These are phyloP conservation scores for Drosophila mauritiana DNA, from an alignment of 1,140 invertebrate species.

Conservation along the genomic window DNA sequence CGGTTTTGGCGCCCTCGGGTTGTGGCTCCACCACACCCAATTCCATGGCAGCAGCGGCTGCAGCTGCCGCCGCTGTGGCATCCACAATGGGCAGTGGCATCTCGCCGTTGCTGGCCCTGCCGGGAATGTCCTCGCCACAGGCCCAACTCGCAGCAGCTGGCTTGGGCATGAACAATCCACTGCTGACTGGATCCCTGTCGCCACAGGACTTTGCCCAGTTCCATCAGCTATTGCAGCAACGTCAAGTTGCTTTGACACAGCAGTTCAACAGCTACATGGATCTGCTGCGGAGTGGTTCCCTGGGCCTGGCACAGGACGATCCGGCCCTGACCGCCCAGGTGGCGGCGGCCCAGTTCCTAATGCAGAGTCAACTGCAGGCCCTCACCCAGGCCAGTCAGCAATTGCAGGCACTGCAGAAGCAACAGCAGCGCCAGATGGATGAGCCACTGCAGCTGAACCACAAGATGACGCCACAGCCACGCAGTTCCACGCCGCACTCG, in stretches of 20 bases:
- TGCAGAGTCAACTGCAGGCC: slow-evolving; percentile 88
- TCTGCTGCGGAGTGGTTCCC: slow-evolving; percentile 66
- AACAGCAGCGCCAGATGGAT: slow-evolving; percentile 87
- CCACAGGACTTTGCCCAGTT: slow-evolving; percentile 77
- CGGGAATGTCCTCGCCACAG: slow-evolving; percentile 68
- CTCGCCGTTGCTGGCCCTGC: slow-evolving; percentile 61
- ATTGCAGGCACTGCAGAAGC: slow-evolving; percentile 91
- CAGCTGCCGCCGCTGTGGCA: slow-evolving; percentile 57
- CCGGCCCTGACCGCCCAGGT: slow-evolving; percentile 68
- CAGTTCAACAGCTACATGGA: slow-evolving; percentile 82
- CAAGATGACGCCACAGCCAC: slow-evolving; percentile 74
- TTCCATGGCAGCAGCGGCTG: slow-evolving; percentile 63
- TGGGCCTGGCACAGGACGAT: slow-evolving; percentile 71
- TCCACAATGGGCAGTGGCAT: slow-evolving; percentile 56
- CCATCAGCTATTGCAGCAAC: slow-evolving; percentile 78
- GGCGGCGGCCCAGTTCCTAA: slow-evolving; percentile 79
- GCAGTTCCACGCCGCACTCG: slow-evolving; percentile 85
- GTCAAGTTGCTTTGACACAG: slow-evolving; percentile 76
- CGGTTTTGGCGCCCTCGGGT: slow-evolving; percentile 34
- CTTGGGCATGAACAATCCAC: slow-evolving; percentile 53
- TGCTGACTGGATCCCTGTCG: slow-evolving; percentile 53
- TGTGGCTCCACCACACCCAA: slow-evolving; percentile 19
- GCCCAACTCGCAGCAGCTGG: slow-evolving; percentile 61
- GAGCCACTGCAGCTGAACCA: slow-evolving; percentile 65
- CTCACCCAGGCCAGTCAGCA: slow-evolving; percentile 93